A percentile compares a stretch with the other conserved stretches of the same genome.
Conservation (phyloP, 2,113 vertebrate genomes). For the Penelope pileata region DNA sequence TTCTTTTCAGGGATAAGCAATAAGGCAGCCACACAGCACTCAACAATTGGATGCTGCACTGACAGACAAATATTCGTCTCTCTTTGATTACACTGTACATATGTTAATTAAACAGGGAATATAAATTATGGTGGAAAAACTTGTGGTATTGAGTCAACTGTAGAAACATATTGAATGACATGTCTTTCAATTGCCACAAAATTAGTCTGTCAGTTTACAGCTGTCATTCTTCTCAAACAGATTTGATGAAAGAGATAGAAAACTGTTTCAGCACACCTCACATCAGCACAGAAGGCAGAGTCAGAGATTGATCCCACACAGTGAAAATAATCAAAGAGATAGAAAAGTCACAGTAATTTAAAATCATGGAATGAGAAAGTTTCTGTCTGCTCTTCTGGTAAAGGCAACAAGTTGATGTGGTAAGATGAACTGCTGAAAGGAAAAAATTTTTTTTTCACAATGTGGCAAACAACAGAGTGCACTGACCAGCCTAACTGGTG, state of each 20-base stretch:
- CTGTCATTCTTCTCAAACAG: background rate
- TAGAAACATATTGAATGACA: background rate
- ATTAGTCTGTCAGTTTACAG: slow-evolving; percentile 32
- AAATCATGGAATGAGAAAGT: background rate
- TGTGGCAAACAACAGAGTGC: background rate
- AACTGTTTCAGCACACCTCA: background rate
- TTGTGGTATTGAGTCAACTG: background rate
- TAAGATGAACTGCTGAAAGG: background rate
- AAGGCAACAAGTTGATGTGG: background rate
- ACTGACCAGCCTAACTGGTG: background rate
- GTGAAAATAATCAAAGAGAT: background rate
- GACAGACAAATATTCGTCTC: background rate
- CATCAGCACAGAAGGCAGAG: background rate
- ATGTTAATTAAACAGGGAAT: slow-evolving; percentile 18
- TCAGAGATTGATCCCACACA: background rate
- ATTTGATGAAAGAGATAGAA: slow-evolving; percentile 1
- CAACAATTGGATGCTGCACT: background rate
- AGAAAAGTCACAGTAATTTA: background rate
- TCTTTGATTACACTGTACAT: background rate
- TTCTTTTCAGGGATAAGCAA: background rate
- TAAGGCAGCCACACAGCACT: background rate
- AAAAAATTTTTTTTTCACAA: background rate
- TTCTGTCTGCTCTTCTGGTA: background rate
- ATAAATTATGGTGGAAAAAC: background rate
- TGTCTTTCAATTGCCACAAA: background rate